Percentiles rank a stretch among this genome's conserved stretches.
These are phyloP conservation scores for Lasioglossum zephyrum DNA, from an alignment of 2,888 invertebrate species.

Conservation along the genomic window DNA sequence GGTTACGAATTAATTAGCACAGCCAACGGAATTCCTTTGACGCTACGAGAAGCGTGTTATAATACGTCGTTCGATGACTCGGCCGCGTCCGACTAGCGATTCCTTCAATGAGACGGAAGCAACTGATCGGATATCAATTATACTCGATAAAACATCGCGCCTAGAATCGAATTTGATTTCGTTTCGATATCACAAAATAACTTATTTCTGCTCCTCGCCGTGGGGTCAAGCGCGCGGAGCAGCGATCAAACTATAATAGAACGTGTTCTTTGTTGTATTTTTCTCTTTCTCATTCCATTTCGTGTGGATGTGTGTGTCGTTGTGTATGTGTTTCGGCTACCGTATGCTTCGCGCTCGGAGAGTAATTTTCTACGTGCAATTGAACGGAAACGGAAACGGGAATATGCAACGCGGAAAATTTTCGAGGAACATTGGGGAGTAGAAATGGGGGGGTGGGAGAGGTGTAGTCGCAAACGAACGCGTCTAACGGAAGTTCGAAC, in stretches of 20 bases:
- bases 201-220: neutral
- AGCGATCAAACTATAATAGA: slow-evolving; percentile 13
- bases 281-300: neutral
- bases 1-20: neutral
- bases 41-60: neutral
- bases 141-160: slow-evolving; percentile 3
- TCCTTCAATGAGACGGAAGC: slow-evolving; percentile 23
- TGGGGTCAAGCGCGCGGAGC: neutral
- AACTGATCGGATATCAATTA: slow-evolving; percentile 3
- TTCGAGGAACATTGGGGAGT: neutral
- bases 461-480: neutral
- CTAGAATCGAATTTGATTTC: slow-evolving; percentile 7
- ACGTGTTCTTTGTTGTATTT: neutral
- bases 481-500: slow-evolving; percentile 16
- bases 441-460: neutral
- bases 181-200: slow-evolving; percentile 13
- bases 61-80: neutral
- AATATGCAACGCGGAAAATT: neutral
- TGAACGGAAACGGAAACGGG: slow-evolving; percentile 22
- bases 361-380: slow-evolving; percentile 5
- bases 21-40: neutral
- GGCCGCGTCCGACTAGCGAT: neutral
- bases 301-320: neutral
- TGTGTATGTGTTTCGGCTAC: neutral
- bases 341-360: neutral